phyloP scores from a whole-genome alignment of 1,140 invertebrate species.

The Brachionus calyciflorus region DNA sequence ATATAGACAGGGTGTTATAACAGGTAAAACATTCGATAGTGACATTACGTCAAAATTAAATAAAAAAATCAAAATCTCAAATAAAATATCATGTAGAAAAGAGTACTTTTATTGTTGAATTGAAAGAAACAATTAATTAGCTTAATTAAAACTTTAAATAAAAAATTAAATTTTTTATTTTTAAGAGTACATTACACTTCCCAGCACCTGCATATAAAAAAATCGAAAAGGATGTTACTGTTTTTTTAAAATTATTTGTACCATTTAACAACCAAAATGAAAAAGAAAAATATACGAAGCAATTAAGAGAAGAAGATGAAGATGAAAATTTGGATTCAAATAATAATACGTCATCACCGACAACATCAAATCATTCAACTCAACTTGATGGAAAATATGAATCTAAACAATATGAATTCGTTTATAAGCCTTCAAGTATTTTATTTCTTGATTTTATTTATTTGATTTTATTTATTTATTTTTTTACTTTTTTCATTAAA shows the following conservation, averaged over 20 bases:
- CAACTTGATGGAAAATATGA: slow-evolving; percentile 8
- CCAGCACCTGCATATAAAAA: slow-evolving; percentile 6
- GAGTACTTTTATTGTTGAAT: too few species aligned
- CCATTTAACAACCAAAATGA: neutral
- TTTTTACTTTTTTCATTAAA: too few species aligned
- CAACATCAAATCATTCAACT: neutral
- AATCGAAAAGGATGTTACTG: neutral
- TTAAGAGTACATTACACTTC: neutral
- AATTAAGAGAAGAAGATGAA: neutral
- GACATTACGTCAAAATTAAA: too few species aligned
- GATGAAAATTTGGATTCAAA: neutral
- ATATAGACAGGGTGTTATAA: too few species aligned
- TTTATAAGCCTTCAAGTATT: neutral
- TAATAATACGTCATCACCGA: neutral
- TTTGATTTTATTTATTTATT: neutral
- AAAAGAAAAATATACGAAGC: neutral
- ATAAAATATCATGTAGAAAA: too few species aligned
- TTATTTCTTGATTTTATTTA: neutral
- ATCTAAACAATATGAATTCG: neutral
- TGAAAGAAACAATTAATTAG: neutral
- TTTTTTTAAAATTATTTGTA: slow-evolving; percentile 14
- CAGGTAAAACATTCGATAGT: too few species aligned
- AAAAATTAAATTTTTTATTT: neutral
- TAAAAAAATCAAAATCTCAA: too few species aligned
- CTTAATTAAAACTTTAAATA: neutral